These are phyloP conservation scores for Sitta carolinensis DNA, from an alignment of 2,797 vertebrate species.

Conservation along the genomic window DNA sequence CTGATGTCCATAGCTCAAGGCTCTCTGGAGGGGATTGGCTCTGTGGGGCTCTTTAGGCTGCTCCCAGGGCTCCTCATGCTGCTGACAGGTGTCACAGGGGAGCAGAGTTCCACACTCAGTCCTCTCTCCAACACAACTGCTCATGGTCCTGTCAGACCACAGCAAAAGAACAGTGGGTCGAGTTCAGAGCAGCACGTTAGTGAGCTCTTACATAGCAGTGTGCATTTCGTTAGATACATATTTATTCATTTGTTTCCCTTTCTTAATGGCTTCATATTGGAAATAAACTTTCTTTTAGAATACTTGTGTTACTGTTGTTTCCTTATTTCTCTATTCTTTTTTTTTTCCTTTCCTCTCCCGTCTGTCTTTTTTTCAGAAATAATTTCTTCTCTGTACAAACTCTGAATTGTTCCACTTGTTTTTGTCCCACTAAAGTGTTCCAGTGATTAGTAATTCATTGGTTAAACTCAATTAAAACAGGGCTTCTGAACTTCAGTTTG, in stretches of 20 bases:
- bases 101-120: neutral
- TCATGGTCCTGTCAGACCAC: neutral
- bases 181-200: neutral
- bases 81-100: neutral
- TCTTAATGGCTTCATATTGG: neutral
- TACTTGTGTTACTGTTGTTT: neutral
- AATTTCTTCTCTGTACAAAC: neutral
- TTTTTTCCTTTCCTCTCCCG: neutral
- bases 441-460: neutral
- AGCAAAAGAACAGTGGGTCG: neutral
- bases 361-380: neutral
- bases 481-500: neutral
- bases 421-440: neutral
- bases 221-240: neutral
- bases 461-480: neutral
- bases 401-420: neutral
- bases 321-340: neutral
- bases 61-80: neutral
- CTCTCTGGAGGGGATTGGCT: neutral
- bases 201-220: neutral
- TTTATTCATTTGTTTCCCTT: neutral
- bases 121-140: neutral
- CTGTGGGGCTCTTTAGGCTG: neutral
- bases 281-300: neutral
- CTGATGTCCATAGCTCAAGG: neutral